Evolutionary conservation across 35 echinoderm and acorn worm species (phyloP).

Genomic region (Holothuria glaberrima): DNA sequence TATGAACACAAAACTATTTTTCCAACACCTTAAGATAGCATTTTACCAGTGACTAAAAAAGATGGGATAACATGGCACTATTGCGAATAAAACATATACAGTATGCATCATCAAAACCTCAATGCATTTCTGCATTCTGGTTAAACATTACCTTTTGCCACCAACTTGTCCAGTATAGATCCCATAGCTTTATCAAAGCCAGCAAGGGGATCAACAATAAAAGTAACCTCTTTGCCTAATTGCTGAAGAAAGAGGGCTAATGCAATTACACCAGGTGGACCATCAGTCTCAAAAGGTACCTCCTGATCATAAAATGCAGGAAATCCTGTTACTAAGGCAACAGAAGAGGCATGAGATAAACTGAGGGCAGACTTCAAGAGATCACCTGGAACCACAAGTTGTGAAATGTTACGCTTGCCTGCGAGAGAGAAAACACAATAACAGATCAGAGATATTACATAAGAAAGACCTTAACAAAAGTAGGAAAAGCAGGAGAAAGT

Average conservation of each 20-base stretch:
- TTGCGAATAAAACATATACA: too few species aligned
- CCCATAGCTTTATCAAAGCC: constrained; percentile 59
- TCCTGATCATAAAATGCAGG: constrained; percentile 60
- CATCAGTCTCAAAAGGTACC: constrained; percentile 78
- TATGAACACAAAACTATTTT: too few species aligned
- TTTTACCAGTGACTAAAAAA: too few species aligned
- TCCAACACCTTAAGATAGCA: too few species aligned
- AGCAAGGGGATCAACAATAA: constrained; percentile 62
- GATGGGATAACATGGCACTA: too few species aligned
- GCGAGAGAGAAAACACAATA: neutral
- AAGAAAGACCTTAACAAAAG: too few species aligned
- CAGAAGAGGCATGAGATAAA: constrained; percentile 80
- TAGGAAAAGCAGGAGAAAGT: too few species aligned
- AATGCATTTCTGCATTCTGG: too few species aligned
- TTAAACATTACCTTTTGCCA: constrained; percentile 68
- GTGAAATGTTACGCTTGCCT: constrained; percentile 73
- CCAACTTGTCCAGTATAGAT: constrained; percentile 40
- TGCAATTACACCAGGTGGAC: constrained; percentile 74
- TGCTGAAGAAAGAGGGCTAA: constrained; percentile 79
- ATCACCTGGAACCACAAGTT: constrained; percentile 72
- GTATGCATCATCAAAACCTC: too few species aligned
- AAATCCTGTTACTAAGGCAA: constrained; percentile 83
- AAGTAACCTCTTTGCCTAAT: constrained; percentile 65
- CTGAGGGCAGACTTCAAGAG: constrained; percentile 82
- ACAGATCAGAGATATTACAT: neutral